Evolutionary conservation across 2,113 vertebrate species (phyloP).

Genomic region (Archilochus colubris): DNA sequence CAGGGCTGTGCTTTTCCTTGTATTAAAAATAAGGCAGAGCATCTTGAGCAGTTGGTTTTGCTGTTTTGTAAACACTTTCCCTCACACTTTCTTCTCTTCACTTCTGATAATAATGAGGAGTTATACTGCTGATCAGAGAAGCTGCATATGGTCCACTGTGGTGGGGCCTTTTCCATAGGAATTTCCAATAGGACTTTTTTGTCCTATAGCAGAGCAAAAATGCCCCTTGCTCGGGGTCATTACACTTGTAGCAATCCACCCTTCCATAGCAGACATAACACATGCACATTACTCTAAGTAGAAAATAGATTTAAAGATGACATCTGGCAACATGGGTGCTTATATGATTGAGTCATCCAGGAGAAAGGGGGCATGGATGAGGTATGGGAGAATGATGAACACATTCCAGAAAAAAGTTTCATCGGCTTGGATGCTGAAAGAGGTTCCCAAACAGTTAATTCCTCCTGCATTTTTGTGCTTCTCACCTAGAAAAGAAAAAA

Average conservation of each 20-base stretch:
- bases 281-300: neutral
- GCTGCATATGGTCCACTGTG: rapidly evolving
- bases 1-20: neutral
- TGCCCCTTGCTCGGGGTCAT: neutral
- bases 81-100: neutral
- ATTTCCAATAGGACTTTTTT: neutral
- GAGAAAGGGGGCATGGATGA: neutral
- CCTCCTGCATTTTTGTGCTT: neutral
- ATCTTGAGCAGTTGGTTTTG: neutral
- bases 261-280: neutral
- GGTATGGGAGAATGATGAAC: neutral
- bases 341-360: neutral
- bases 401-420: neutral
- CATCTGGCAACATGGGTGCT: neutral
- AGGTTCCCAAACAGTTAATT: neutral
- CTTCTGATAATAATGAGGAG: neutral
- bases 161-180: neutral
- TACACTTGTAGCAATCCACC: neutral
- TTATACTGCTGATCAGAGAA: neutral
- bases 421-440: neutral
- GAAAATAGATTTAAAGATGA: neutral
- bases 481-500: neutral
- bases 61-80: slow-evolving; percentile 21
- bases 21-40: slow-evolving; percentile 25
- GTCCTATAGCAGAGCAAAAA: neutral